These are phyloP conservation scores for Willowsia nigromaculata DNA, from an alignment of 2,888 invertebrate species.

Conservation along the genomic window DNA sequence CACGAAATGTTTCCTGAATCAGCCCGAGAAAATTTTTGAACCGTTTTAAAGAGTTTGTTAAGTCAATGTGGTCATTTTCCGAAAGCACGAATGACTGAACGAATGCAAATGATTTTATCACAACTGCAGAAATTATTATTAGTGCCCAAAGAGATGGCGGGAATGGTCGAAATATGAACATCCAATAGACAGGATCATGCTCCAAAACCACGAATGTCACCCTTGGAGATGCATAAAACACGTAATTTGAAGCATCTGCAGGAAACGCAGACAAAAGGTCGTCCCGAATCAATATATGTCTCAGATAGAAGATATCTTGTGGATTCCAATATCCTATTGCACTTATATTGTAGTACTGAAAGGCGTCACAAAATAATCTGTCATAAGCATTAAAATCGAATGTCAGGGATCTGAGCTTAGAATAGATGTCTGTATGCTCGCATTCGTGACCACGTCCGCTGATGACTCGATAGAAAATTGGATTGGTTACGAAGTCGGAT, in stretches of 20 bases:
- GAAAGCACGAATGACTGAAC: not conserved
- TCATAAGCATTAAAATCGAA: constrained; percentile 47
- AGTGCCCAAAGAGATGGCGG: not conserved
- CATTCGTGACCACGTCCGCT: constrained; percentile 23
- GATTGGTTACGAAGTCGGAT: not conserved
- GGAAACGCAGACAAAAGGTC: not conserved
- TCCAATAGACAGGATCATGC: not conserved
- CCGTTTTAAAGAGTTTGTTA: not conserved
- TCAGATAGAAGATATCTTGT: not conserved
- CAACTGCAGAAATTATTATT: not conserved
- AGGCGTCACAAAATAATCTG: constrained; percentile 53
- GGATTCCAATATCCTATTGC: not conserved
- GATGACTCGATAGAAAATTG: not conserved
- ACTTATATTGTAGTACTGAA: not conserved
- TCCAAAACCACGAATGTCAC: not conserved
- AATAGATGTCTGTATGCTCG: not conserved
- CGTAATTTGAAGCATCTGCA: not conserved
- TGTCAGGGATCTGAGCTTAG: not conserved
- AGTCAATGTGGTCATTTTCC: not conserved
- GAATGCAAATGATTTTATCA: not conserved
- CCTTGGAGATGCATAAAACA: constrained; percentile 17
- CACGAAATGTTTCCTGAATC: not conserved
- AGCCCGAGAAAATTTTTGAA: not conserved
- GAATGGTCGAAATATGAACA: not conserved
- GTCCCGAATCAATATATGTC: constrained; percentile 4